Conservation (phyloP, 2,113 vertebrate genomes). For the Cinclus cinclus region DNA sequence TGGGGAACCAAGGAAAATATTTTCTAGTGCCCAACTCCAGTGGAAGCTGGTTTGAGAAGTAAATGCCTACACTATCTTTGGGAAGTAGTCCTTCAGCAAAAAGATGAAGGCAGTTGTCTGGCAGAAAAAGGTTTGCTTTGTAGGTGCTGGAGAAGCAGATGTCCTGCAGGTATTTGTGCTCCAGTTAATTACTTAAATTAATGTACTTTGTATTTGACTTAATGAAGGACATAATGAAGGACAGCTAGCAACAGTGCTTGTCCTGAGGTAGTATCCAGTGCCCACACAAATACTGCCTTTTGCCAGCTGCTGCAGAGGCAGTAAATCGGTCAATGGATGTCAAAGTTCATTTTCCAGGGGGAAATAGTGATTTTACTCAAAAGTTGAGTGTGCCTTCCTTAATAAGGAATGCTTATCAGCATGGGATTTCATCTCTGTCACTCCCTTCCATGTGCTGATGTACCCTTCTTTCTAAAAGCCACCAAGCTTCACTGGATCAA, state of each 20-base stretch:
- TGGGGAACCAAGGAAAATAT: neutral
- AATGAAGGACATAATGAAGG: neutral
- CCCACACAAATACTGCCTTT: neutral
- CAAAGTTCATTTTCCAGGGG: neutral
- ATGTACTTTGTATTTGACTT: neutral
- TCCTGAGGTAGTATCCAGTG: neutral
- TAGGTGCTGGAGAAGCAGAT: neutral
- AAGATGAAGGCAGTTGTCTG: neutral
- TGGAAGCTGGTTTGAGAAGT: neutral
- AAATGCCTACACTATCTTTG: neutral
- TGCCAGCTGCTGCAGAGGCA: neutral
- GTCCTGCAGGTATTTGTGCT: neutral
- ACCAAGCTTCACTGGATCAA: constrained; percentile 26
- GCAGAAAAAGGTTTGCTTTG: neutral
- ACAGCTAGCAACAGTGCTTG: neutral
- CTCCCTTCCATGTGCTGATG: neutral
- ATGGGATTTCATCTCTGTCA: neutral
- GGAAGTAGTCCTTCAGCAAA: neutral
- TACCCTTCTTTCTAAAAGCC: constrained; percentile 1
- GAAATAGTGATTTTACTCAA: neutral
- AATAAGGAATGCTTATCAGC: neutral
- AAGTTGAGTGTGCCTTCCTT: neutral
- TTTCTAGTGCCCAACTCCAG: neutral
- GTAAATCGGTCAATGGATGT: neutral
- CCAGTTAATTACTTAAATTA: neutral